Evolutionary conservation across 2,888 invertebrate species (phyloP), one percentile per base, ranked within the genome.

Genomic region (Endomychus coccineus): DNA sequence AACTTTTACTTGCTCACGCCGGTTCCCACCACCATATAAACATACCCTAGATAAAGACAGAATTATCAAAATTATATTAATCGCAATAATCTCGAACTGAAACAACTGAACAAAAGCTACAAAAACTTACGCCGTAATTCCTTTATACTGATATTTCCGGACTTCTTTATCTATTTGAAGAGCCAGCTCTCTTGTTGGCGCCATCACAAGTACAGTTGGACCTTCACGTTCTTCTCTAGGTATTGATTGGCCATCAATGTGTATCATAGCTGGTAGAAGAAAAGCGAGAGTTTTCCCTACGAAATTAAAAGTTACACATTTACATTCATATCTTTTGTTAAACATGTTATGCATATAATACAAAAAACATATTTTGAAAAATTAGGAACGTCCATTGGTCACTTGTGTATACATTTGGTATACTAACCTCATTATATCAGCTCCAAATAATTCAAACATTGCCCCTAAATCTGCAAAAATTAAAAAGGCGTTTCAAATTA

Each of bases 261-360:
- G 95, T 48, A 96, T 84, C 50, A 96, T 71, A 7, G 91, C 95
- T 5, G 96, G 96, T 34, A 96, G 62, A 1, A 95, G 68, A 58
- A 94, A 96, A 0, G 94, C 96, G 37, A 97, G 69, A 0, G 97
- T 97, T 69, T 97, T 97, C 0, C 94, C 91, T 57, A 42, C 9
- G 69, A 66, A 40, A 41, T n/a, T n/a, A n/a, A n/a, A n/a, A 15
- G 6, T 5, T 19, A 19, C 21, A 19, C 21, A 19, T n/a, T n/a
- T n/a, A n/a, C n/a, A n/a, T n/a, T n/a, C n/a, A n/a, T n/a, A n/a
- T n/a, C n/a, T n/a, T n/a, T n/a, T n/a, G n/a, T n/a, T n/a, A n/a
- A n/a, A n/a, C n/a, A n/a, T n/a, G n/a, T n/a, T n/a, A n/a, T n/a
- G n/a, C n/a, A n/a, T n/a, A n/a, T n/a, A n/a, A n/a, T n/a, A n/a